These are phyloP conservation scores for Calliopsis andreniformis DNA, from an alignment of 1,140 invertebrate genomes.

Conservation along the genomic window DNA sequence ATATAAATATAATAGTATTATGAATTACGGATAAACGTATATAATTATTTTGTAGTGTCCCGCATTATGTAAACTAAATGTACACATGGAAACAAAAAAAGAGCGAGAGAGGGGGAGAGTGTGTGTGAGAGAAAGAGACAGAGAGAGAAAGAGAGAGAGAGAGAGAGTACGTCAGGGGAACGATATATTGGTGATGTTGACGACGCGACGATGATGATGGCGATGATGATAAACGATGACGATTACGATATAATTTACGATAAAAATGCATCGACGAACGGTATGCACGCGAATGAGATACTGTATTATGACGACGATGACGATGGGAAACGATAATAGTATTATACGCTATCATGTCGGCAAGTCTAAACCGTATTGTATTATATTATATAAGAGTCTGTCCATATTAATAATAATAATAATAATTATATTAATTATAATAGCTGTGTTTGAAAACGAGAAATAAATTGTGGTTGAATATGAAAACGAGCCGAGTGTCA, in stretches of 20 bases:
- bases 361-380: conserved; percentile 82
- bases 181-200: too few relatives aligned
- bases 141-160: too few relatives aligned
- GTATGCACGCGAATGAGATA: conserved; percentile 62
- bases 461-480: conserved; percentile 83
- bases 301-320: conserved; percentile 67
- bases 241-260: conserved; percentile 52
- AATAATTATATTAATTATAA: conserved; percentile 82
- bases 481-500: conserved; percentile 61
- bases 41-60: conserved; percentile 81
- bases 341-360: conserved; percentile 81
- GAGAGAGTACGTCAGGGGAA: conserved; percentile 60
- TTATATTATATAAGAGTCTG: conserved; percentile 82
- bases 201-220: conserved; percentile 38
- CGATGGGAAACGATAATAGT: conserved; percentile 80
- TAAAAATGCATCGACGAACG: conserved; percentile 62
- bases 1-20: conserved; percentile 75
- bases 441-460: conserved; percentile 82
- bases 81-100: conserved; percentile 70
- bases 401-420: conserved; percentile 78
- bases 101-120: conserved; percentile 41
- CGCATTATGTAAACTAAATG: conserved; percentile 80
- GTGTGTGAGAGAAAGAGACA: conserved; percentile 53
- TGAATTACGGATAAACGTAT: conserved; percentile 71
- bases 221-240: conserved; percentile 49